phyloP scores from a whole-genome alignment of 2,113 vertebrate species.

The Oenanthe oenanthe region DNA sequence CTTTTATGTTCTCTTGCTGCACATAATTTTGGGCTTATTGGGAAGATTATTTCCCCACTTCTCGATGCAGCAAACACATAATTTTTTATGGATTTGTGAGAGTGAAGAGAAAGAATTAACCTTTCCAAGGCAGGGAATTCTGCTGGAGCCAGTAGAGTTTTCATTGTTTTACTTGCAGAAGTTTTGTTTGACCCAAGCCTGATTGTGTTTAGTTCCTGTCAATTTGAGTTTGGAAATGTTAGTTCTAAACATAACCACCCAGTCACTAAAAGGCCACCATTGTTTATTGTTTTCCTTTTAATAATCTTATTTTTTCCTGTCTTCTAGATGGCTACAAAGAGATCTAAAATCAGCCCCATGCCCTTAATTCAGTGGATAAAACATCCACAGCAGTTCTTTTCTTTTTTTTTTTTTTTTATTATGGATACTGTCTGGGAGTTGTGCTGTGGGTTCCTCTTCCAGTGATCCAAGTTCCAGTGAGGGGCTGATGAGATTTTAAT shows the following conservation, averaged over 20 bases:
- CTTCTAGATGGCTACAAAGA: slow-evolving; percentile 2
- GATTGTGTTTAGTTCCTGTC: slow-evolving; percentile 74
- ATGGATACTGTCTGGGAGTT: background rate
- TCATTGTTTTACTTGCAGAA: slow-evolving; percentile 42
- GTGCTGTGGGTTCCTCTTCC: background rate
- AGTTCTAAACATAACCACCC: slow-evolving; percentile 57
- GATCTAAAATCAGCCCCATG: background rate
- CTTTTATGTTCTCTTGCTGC: slow-evolving; percentile 23
- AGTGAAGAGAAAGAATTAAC: slow-evolving; percentile 11
- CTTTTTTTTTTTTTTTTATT: background rate
- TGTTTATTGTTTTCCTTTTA: slow-evolving; percentile 65
- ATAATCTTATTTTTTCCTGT: slow-evolving; percentile 45
- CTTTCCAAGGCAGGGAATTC: background rate
- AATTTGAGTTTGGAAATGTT: slow-evolving; percentile 69
- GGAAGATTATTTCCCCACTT: background rate
- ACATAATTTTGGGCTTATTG: slow-evolving; percentile 32
- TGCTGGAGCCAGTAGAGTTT: background rate
- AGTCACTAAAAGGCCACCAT: slow-evolving; percentile 27
- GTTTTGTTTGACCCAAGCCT: slow-evolving; percentile 59
- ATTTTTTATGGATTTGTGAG: background rate
- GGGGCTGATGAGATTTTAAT: background rate
- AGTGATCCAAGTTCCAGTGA: background rate
- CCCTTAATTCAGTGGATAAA: background rate
- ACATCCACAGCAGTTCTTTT: background rate
- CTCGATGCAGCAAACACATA: fast-evolving